Base-by-base conservation (phyloP, 2,113 vertebrate genomes). In the Anguilla japonica region DNA sequence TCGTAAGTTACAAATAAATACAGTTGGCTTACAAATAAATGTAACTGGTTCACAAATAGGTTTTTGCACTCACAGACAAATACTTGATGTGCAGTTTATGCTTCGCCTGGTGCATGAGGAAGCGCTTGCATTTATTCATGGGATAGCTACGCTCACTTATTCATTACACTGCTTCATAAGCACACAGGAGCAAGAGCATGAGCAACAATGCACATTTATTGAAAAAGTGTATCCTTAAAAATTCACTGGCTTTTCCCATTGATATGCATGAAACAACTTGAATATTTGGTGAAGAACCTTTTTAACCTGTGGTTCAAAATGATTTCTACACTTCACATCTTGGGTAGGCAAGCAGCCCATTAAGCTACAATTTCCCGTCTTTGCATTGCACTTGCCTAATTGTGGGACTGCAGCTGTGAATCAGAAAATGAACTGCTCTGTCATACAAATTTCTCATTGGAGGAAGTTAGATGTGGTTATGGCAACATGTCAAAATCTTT, bases 261-360 rank as follows among this genome's bases (percentile, higher is more conserved):
- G 26, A 60, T 60, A 60, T 60, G 18, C 57, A 71, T 71, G 26
- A n/a, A 63, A 67, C n/a, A 50, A 20, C 26, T 14, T 43, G 6
- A 71, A 29, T 41, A 43, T 84, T 75, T 40, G n/a, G 26, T 75
- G 60, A 41, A 84, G 40, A 41, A 84, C 1, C 60, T 6, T 34
- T 84, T 34, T 26, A 5, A 60, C 5, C 50, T 34, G 78, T 85
- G 50, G 18, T 57, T 85, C 29, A 85, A 85, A 75, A 46, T 50
- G n/a, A n/a, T 29, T 20, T 29, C 29, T 43, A 15, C 40, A 75
- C 26, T 75, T 78, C 71, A n/a, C 26, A 26, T 75, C 2, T 75
- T 34, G n/a, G n/a, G n/a, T 75, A 29, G 71, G 16, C 50, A 29
- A 84, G 29, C 75, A 78, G 71, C 34, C 67, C 71, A 53, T 84